Conservation (phyloP, 2,797 vertebrate genomes). For the Okamejei kenojei region DNA sequence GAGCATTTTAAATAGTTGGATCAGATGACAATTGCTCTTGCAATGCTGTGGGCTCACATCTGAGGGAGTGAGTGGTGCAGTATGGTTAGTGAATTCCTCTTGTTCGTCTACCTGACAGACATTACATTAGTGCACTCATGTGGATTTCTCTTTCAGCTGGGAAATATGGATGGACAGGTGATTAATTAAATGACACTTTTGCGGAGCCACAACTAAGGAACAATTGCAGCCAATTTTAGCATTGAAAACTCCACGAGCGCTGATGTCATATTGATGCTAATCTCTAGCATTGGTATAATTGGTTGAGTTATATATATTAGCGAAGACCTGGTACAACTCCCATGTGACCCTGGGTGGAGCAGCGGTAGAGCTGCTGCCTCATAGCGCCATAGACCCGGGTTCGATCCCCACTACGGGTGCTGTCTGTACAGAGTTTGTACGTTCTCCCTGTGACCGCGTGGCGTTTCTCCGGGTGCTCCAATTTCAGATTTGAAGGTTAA, state of each 20-base stretch:
- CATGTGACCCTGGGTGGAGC: neutral
- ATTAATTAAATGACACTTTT: neutral
- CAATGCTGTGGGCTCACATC: neutral
- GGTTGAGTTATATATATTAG: neutral
- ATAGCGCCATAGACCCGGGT: too few relatives aligned
- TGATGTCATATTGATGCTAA: neutral
- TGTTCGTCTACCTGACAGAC: neutral
- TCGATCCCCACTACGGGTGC: too few relatives aligned
- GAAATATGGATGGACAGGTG: neutral
- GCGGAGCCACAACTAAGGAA: neutral
- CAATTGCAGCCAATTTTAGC: neutral
- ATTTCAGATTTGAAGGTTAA: too few relatives aligned
- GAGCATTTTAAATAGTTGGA: neutral
- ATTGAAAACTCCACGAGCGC: neutral
- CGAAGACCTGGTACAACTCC: neutral
- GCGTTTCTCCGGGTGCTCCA: too few relatives aligned
- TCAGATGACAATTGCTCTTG: neutral
- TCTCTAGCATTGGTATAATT: neutral
- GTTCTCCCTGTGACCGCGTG: too few relatives aligned
- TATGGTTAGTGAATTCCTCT: neutral
- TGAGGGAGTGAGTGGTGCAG: neutral
- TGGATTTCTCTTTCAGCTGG: neutral
- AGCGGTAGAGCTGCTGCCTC: too few relatives aligned
- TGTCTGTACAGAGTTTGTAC: too few relatives aligned
- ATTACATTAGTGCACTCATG: too few relatives aligned